Percentiles rank a stretch among this genome's conserved stretches.
Conservation (phyloP, 1,140 invertebrate genomes). For the Carposina sasakii region DNA sequence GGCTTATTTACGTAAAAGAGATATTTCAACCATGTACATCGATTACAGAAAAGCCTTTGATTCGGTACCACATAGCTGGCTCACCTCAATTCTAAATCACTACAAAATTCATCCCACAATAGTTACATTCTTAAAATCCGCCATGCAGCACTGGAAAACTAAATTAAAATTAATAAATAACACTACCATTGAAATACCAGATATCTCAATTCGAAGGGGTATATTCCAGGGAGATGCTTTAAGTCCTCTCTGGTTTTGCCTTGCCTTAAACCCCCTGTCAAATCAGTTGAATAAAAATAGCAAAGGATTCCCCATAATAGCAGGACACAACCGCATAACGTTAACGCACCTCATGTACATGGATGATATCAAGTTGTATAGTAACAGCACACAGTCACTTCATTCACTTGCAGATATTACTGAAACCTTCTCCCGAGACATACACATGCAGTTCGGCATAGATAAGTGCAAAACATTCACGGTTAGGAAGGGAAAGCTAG, state of each 20-base stretch:
- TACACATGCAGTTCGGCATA: constrained; percentile 1
- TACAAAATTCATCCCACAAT: not conserved
- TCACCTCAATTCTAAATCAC: not conserved
- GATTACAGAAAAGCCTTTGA: constrained; percentile 5
- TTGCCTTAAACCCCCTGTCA: no score
- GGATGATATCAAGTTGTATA: constrained; percentile 6
- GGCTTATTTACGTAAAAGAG: not conserved
- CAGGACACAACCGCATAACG: no score
- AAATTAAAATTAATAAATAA: not conserved
- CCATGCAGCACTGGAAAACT: constrained; percentile 3
- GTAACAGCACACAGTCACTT: not conserved
- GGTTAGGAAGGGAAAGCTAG: not conserved
- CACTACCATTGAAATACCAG: not conserved
- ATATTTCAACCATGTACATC: not conserved
- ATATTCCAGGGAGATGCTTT: not conserved
- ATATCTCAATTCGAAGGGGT: not conserved
- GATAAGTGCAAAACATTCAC: constrained; percentile 4
- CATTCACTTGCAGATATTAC: not conserved
- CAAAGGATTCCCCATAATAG: no score
- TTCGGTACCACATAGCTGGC: constrained; percentile 1
- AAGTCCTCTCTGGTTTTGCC: not conserved
- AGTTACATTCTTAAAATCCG: not conserved
- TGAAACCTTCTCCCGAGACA: not conserved
- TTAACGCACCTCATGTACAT: constrained; percentile 10
- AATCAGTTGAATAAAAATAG: no score